Evolutionary conservation across 2,888 invertebrate species (phyloP).

Genomic region (Chalcosyrphus nemorum): DNA sequence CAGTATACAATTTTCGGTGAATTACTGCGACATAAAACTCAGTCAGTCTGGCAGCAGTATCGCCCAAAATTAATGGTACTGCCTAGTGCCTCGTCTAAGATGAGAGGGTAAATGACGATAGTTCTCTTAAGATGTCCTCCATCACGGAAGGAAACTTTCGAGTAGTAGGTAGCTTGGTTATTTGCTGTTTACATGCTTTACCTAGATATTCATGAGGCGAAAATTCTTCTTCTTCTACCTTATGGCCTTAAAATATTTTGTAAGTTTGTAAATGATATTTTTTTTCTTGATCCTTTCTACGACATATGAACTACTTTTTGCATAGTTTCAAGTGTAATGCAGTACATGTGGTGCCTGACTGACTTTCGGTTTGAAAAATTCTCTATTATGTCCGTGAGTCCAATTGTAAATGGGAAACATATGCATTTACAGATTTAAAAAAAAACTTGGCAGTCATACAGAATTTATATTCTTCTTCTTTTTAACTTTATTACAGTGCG

Average conservation of each 20-base stretch:
- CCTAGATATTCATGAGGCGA: slow-evolving; percentile 6
- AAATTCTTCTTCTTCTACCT: not conserved
- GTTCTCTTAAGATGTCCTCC: not conserved
- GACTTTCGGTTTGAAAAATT: slow-evolving; percentile 9
- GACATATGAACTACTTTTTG: not conserved
- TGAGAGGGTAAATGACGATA: not conserved
- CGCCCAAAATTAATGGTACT: slow-evolving; percentile 38
- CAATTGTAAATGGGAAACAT: not conserved
- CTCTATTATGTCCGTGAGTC: not conserved
- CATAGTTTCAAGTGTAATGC: not conserved
- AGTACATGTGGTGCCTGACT: not conserved
- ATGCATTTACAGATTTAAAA: not conserved
- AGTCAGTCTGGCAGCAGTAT: slow-evolving; percentile 44
- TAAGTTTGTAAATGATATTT: not conserved
- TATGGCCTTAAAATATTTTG: not conserved
- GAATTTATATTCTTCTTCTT: not conserved
- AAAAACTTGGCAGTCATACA: slow-evolving; percentile 19
- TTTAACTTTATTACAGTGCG: not conserved
- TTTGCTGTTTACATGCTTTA: not conserved
- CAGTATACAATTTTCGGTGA: slow-evolving; percentile 7
- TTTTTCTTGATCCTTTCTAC: not conserved
- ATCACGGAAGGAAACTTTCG: slow-evolving; percentile 21
- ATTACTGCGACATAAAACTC: slow-evolving; percentile 46
- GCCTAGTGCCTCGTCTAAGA: slow-evolving; percentile 1
- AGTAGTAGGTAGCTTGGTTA: not conserved